Conservation (phyloP, 2,888 invertebrate genomes). For the Sepiola atlantica region DNA sequence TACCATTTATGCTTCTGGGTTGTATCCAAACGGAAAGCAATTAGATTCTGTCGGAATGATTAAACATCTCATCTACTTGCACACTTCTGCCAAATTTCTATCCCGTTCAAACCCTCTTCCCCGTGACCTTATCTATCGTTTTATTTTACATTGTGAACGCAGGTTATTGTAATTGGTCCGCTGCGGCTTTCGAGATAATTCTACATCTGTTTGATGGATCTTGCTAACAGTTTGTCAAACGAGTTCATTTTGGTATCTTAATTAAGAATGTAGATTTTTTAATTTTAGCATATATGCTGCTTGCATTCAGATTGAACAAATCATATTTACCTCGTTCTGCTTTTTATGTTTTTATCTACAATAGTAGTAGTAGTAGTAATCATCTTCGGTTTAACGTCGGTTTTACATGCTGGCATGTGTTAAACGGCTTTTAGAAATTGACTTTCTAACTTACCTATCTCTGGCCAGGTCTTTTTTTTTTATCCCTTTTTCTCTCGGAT, state of each 20-base stretch:
- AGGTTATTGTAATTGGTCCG: background rate
- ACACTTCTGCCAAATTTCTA: background rate
- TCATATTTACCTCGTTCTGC: background rate
- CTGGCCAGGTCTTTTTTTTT: too few relatives aligned
- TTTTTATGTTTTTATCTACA: too few relatives aligned
- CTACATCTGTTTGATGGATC: background rate
- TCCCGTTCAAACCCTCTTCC: background rate
- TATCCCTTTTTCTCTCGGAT: too few relatives aligned
- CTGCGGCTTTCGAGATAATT: background rate
- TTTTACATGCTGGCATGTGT: too few relatives aligned
- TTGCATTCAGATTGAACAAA: background rate
- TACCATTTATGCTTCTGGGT: background rate
- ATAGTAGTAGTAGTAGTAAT: too few relatives aligned
- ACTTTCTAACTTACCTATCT: too few relatives aligned
- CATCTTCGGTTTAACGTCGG: too few relatives aligned
- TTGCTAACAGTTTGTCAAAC: background rate
- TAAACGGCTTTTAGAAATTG: too few relatives aligned
- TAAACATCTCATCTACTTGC: background rate
- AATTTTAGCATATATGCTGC: background rate
- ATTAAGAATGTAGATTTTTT: background rate
- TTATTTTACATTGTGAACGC: background rate
- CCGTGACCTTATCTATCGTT: background rate
- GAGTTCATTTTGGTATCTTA: background rate
- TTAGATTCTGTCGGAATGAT: background rate
- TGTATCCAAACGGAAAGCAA: background rate